Evolutionary conservation across 2,888 invertebrate genomes (phyloP).

Genomic region (Ochropleura leucogaster): DNA sequence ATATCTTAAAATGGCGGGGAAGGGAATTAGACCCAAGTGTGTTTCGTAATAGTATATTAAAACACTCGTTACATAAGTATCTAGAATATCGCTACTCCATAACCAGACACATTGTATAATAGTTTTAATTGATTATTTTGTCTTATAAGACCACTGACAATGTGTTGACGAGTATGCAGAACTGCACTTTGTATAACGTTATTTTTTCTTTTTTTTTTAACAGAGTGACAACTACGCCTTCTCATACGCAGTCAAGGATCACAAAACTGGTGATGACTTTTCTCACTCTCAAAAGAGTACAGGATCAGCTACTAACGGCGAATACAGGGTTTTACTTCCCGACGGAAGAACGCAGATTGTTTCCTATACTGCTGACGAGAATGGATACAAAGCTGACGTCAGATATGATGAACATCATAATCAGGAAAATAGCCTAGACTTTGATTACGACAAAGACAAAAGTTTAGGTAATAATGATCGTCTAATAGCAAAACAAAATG

Average conservation of each 20-base stretch:
- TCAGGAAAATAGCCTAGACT: constrained; percentile 65
- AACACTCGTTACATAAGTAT: too few species aligned
- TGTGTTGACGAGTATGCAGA: too few species aligned
- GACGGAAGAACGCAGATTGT: constrained; percentile 92
- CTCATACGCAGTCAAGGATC: constrained; percentile 92
- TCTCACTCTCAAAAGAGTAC: constrained; percentile 92
- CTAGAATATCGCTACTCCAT: too few species aligned
- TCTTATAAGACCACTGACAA: too few species aligned
- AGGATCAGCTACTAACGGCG: constrained; percentile 92
- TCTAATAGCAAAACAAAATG: constrained; percentile 13
- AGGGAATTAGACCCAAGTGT: too few species aligned
- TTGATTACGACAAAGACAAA: constrained; percentile 56
- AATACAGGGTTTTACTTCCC: constrained; percentile 92
- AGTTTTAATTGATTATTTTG: too few species aligned
- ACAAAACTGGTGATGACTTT: constrained; percentile 92
- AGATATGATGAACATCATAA: constrained; percentile 89
- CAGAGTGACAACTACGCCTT: constrained; percentile 92
- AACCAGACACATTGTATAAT: too few species aligned
- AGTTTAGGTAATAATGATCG: constrained; percentile 42
- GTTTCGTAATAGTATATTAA: too few species aligned
- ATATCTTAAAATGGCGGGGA: too few species aligned
- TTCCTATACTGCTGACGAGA: constrained; percentile 92
- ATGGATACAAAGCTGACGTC: constrained; percentile 92
- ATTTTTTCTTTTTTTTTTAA: constrained; percentile 16
- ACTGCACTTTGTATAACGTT: too few species aligned